phyloP scores from a whole-genome alignment of 1,140 invertebrate genomes.

The Sinella curviseta region DNA sequence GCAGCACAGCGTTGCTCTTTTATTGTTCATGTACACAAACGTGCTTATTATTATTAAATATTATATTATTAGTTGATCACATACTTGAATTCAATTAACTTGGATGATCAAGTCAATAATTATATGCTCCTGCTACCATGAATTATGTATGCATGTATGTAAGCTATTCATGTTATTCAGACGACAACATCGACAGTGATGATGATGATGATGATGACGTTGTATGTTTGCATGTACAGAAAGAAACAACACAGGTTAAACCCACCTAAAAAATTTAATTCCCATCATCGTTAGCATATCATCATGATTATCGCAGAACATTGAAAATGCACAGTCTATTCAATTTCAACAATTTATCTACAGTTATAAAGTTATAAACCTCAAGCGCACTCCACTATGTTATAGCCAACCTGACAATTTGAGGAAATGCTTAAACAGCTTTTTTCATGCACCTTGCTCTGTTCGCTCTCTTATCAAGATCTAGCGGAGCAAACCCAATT shows the following conservation, averaged over 20 bases:
- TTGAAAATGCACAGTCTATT: not conserved
- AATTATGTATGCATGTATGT: no score
- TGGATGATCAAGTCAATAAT: not conserved
- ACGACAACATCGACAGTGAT: no score
- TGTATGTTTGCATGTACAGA: no score
- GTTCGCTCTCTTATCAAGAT: not conserved
- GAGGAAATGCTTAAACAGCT: not conserved
- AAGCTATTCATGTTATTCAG: no score
- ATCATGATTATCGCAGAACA: not conserved
- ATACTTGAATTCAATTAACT: constrained; percentile 19
- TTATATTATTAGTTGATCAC: not conserved
- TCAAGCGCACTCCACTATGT: not conserved
- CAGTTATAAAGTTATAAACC: not conserved
- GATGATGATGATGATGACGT: no score
- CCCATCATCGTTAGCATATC: not conserved
- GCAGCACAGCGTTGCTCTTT: not conserved
- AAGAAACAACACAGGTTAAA: no score
- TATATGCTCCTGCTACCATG: no score
- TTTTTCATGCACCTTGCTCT: not conserved
- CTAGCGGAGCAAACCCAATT: constrained; percentile 13
- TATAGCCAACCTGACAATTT: constrained; percentile 9
- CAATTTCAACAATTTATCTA: not conserved
- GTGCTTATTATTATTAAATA: no score
- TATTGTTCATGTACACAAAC: not conserved
- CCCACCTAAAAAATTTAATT: constrained; percentile 8